Evolutionary conservation across 2,888 invertebrate genomes (phyloP).

Genomic region (Polylopha cassiicola): DNA sequence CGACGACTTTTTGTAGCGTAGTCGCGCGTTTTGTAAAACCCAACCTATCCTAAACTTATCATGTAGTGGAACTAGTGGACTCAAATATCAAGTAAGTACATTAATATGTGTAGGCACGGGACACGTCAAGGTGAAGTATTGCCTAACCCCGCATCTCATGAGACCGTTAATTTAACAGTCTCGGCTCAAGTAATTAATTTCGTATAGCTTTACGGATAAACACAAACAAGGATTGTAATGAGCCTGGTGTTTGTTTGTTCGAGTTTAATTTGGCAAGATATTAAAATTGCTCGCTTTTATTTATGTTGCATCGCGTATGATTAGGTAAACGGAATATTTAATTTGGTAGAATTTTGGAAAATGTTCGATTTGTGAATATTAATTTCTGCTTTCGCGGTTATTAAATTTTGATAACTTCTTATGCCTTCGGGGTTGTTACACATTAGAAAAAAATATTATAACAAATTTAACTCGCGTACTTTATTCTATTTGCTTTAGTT

Average conservation of each 20-base stretch:
- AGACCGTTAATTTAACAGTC: slow-evolving; percentile 33
- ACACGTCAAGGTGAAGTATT: too few relatives aligned
- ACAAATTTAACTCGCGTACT: too few relatives aligned
- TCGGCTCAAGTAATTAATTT: slow-evolving; percentile 43
- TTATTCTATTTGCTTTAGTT: too few relatives aligned
- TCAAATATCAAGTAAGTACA: too few relatives aligned
- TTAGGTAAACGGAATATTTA: neutral
- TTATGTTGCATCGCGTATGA: slow-evolving; percentile 4
- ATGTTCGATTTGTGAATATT: too few relatives aligned
- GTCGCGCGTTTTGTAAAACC: neutral
- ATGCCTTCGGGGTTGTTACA: too few relatives aligned
- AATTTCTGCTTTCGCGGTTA: too few relatives aligned
- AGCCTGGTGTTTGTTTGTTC: slow-evolving; percentile 36
- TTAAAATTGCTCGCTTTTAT: slow-evolving; percentile 19
- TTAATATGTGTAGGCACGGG: slow-evolving; percentile 13
- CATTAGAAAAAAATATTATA: too few relatives aligned
- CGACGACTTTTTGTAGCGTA: too few relatives aligned
- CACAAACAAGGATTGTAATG: slow-evolving; percentile 42
- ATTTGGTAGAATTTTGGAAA: too few relatives aligned
- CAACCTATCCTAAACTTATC: neutral
- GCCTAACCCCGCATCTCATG: slow-evolving; percentile 26
- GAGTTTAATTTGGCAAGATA: slow-evolving; percentile 20
- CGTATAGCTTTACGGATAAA: slow-evolving; percentile 39
- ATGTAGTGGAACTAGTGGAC: neutral
- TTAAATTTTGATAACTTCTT: too few relatives aligned